phyloP scores from a whole-genome alignment of 2,888 invertebrate species.

The Pandemis cinnamomeana region DNA sequence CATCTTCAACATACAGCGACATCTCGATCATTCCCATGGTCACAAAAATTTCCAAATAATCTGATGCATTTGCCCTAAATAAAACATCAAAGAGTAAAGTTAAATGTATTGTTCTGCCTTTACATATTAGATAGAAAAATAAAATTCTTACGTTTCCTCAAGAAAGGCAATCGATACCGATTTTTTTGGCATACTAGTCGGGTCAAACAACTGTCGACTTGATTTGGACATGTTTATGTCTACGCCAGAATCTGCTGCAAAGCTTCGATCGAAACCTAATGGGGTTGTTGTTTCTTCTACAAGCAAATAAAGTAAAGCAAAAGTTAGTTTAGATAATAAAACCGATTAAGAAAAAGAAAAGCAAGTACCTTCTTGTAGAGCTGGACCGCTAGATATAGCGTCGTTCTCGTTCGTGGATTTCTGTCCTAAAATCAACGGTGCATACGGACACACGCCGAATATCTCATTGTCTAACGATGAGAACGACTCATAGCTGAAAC shows the following conservation, averaged over 20 bases:
- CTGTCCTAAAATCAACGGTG: slow-evolving; percentile 45
- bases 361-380: slow-evolving; percentile 19
- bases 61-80: slow-evolving; percentile 53
- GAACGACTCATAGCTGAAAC: slow-evolving; percentile 34
- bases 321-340: background rate
- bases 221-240: slow-evolving; percentile 57
- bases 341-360: background rate
- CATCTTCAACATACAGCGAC: slow-evolving; percentile 62
- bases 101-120: background rate
- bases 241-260: slow-evolving; percentile 61
- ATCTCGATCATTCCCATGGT: slow-evolving; percentile 74
- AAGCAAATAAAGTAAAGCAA: slow-evolving; percentile 3
- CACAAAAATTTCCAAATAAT: slow-evolving; percentile 69
- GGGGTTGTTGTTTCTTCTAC: slow-evolving; percentile 7
- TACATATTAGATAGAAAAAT: background rate
- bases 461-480: slow-evolving; percentile 45
- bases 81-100: background rate
- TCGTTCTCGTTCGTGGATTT: background rate
- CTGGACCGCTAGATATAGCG: background rate
- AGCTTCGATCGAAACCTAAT: slow-evolving; percentile 10
- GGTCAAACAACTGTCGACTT: slow-evolving; percentile 43
- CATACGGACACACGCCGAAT: slow-evolving; percentile 58
- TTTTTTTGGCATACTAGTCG: slow-evolving; percentile 51
- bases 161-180: slow-evolving; percentile 51
- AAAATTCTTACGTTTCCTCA: slow-evolving; percentile 56